These are phyloP conservation scores for Leucoma salicis DNA, from an alignment of 2,888 invertebrate species.

Conservation along the genomic window DNA sequence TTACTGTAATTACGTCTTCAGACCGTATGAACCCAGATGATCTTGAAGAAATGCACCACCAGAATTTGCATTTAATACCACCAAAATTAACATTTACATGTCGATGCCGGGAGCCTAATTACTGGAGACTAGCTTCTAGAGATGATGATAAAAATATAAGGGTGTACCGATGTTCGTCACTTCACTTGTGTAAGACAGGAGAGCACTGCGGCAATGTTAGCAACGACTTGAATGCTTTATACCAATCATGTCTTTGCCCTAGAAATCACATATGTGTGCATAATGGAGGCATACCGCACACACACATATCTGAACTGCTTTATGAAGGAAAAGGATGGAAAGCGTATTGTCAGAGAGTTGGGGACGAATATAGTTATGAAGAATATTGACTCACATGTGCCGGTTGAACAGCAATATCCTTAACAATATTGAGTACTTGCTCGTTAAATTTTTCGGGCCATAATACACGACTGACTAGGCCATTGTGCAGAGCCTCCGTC, in stretches of 20 bases:
- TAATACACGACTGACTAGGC: slow-evolving; percentile 90
- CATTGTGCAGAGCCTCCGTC: slow-evolving; percentile 88
- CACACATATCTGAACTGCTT: slow-evolving; percentile 77
- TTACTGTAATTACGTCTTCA: slow-evolving; percentile 53
- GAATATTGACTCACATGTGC: slow-evolving; percentile 84
- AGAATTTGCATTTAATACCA: slow-evolving; percentile 59
- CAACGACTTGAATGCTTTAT: slow-evolving; percentile 81
- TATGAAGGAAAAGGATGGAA: slow-evolving; percentile 81
- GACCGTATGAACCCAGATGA: slow-evolving; percentile 64
- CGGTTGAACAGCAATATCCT: slow-evolving; percentile 87
- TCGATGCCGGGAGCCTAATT: slow-evolving; percentile 72
- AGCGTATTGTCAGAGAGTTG: slow-evolving; percentile 76
- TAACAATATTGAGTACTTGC: slow-evolving; percentile 86
- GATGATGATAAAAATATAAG: slow-evolving; percentile 29
- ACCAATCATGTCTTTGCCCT: slow-evolving; percentile 85
- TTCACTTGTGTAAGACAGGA: slow-evolving; percentile 73
- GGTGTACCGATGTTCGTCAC: slow-evolving; percentile 71
- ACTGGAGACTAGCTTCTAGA: slow-evolving; percentile 69
- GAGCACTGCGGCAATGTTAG: slow-evolving; percentile 85
- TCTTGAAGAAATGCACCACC: slow-evolving; percentile 63
- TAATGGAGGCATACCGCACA: slow-evolving; percentile 61
- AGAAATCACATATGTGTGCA: slow-evolving; percentile 82
- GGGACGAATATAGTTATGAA: slow-evolving; percentile 54
- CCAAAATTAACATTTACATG: slow-evolving; percentile 73
- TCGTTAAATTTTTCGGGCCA: slow-evolving; percentile 90